These are phyloP conservation scores for Pelecanus crispus DNA, from an alignment of 2,113 vertebrate species.

Conservation along the genomic window DNA sequence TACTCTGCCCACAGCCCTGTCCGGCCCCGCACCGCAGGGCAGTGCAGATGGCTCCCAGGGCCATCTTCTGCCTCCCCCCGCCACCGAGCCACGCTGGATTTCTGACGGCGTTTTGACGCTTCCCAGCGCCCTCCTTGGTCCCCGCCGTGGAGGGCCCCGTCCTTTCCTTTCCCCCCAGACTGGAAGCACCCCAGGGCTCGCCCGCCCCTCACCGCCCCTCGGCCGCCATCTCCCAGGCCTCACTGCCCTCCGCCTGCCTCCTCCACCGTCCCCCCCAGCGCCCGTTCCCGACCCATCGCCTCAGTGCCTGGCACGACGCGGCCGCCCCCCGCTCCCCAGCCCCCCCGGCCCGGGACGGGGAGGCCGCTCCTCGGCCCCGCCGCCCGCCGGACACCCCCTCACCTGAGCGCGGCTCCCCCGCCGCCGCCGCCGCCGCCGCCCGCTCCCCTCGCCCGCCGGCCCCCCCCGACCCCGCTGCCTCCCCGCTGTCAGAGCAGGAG, in stretches of 20 bases:
- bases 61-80: not conserved
- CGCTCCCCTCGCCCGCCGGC: no score
- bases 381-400: not conserved
- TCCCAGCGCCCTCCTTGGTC: not conserved
- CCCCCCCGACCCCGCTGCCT: not conserved
- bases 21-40: rapidly evolving
- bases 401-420: not conserved
- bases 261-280: not conserved
- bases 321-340: no score
- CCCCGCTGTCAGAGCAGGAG: not conserved
- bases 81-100: not conserved
- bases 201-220: no score
- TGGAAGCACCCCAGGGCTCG: not conserved
- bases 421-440: not conserved
- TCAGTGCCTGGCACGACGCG: not conserved
- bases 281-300: not conserved
- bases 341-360: not conserved
- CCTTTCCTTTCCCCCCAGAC: not conserved
- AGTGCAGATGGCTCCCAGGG: not conserved
- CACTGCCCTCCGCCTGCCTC: not conserved
- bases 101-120: not conserved
- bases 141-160: not conserved
- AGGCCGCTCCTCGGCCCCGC: not conserved
- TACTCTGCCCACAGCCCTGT: not conserved
- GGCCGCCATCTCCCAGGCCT: not conserved